Percentiles rank a stretch among this genome's conserved stretches.
These are phyloP conservation scores for Euborellia annulipes DNA, from an alignment of 1,140 invertebrate species.

Conservation along the genomic window DNA sequence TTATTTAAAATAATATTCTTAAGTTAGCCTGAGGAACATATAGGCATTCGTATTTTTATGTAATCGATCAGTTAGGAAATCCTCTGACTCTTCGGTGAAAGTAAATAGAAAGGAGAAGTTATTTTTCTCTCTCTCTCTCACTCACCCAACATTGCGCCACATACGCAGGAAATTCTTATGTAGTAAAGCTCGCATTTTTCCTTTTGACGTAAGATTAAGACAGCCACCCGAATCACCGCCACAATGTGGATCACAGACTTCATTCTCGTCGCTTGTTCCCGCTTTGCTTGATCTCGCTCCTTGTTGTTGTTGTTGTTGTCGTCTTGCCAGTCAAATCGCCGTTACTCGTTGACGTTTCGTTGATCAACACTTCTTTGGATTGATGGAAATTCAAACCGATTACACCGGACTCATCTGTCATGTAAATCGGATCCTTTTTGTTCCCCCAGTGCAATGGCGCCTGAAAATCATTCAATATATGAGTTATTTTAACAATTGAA, in stretches of 20 bases:
- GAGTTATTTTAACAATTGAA: neutral
- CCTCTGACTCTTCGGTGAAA: neutral
- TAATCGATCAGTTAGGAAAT: neutral
- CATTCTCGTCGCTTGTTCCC: constrained; percentile 27
- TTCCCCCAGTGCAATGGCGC: constrained; percentile 55
- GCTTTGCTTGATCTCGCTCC: constrained; percentile 30
- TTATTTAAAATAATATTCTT: no score
- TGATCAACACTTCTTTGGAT: constrained; percentile 70
- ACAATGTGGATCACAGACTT: constrained; percentile 25
- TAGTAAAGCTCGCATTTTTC: constrained; percentile 61
- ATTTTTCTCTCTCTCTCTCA: constrained; percentile 10
- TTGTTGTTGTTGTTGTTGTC: neutral
- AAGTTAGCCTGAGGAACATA: no score
- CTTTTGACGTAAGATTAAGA: constrained; percentile 42
- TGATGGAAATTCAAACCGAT: constrained; percentile 76
- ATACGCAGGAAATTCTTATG: constrained; percentile 88
- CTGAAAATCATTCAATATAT: constrained; percentile 13
- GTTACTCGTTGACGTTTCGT: constrained; percentile 52
- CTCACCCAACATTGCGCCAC: constrained; percentile 75
- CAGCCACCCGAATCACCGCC: constrained; percentile 22
- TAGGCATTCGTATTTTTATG: no score
- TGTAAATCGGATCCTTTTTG: constrained; percentile 64
- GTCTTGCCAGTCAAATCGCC: constrained; percentile 24
- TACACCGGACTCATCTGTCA: constrained; percentile 60
- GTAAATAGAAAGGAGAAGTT: neutral